Evolutionary conservation across 2,113 vertebrate species (phyloP).

Genomic region (Maylandia zebra): DNA sequence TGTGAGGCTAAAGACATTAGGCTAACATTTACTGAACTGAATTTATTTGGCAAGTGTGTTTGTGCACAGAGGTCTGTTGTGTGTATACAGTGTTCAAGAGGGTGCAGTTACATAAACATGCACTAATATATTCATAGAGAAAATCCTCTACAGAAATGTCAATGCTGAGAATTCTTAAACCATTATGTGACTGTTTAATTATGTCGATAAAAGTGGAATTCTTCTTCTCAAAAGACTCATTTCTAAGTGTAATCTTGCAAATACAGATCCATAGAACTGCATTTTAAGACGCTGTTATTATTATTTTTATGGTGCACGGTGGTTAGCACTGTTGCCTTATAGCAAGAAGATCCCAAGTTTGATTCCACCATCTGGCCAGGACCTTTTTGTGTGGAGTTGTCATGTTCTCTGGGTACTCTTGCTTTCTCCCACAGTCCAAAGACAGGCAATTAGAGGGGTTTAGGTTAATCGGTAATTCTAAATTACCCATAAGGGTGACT

Average conservation of each 20-base stretch:
- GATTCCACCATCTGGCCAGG: accelerated
- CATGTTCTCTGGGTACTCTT: neutral
- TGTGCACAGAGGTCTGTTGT: neutral
- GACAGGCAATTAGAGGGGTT: neutral
- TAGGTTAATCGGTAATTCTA: accelerated
- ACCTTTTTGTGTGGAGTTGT: neutral
- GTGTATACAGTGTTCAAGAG: neutral
- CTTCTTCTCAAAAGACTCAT: neutral
- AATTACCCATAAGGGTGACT: neutral
- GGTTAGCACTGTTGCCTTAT: neutral
- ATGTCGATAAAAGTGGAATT: neutral
- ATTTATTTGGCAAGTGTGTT: neutral
- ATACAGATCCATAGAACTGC: neutral
- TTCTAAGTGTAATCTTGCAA: neutral
- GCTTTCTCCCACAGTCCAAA: accelerated
- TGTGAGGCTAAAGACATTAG: neutral
- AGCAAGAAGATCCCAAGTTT: neutral
- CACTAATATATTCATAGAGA: neutral
- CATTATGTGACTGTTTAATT: neutral
- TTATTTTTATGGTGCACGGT: neutral
- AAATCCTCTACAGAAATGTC: neutral
- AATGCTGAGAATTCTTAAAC: neutral
- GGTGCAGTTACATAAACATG: neutral
- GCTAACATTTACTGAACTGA: neutral
- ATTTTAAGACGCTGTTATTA: neutral